Evolutionary conservation across 1,140 invertebrate species (phyloP).

Genomic region (Triops longicaudatus): DNA sequence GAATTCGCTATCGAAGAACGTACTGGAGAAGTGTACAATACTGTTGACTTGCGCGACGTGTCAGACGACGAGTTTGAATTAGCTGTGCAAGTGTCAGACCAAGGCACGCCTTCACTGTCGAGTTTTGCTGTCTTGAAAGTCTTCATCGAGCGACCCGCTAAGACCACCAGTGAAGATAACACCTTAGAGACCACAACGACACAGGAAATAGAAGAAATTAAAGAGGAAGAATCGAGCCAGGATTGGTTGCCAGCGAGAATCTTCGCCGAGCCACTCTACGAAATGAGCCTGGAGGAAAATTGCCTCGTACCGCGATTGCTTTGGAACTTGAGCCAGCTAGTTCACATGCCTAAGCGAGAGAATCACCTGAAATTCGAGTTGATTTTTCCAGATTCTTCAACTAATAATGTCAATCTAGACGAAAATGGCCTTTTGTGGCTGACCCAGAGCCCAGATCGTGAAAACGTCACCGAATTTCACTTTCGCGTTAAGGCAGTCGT

Average conservation of each 20-base stretch:
- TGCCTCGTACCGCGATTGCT: neutral
- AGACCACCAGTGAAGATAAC: neutral
- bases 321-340: neutral
- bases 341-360: neutral
- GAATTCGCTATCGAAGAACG: slow-evolving; percentile 64
- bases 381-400: neutral
- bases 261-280: neutral
- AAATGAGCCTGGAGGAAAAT: neutral
- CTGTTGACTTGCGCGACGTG: slow-evolving; percentile 63
- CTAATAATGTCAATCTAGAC: neutral
- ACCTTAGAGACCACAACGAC: neutral
- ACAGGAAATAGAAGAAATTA: neutral
- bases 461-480: slow-evolving; percentile 31
- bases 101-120: slow-evolving; percentile 68
- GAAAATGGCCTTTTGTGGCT: slow-evolving; percentile 31
- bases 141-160: neutral
- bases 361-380: neutral
- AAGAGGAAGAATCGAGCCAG: neutral
- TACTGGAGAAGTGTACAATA: slow-evolving; percentile 66
- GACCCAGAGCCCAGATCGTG: slow-evolving; percentile 35
- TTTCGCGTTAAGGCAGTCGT: neutral
- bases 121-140: slow-evolving; percentile 59
- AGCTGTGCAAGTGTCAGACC: slow-evolving; percentile 68
- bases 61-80: slow-evolving; percentile 56
- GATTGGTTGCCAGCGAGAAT: neutral